Evolutionary conservation across 1,140 invertebrate species (phyloP).

Genomic region (Drosophila watanabei): DNA sequence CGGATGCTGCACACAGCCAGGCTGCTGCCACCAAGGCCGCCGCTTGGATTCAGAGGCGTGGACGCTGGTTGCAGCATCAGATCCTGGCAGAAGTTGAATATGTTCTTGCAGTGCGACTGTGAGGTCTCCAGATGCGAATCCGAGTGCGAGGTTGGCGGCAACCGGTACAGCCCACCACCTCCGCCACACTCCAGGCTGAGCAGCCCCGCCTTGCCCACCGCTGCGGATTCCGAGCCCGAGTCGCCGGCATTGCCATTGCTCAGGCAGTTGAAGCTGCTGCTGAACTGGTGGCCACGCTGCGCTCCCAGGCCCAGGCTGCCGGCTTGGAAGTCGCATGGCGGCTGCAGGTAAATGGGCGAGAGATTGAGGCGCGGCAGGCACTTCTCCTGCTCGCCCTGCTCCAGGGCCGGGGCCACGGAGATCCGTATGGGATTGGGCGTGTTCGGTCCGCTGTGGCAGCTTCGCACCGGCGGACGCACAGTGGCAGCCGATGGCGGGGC

Average conservation of each 20-base stretch:
- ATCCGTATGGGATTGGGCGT: conserved; percentile 62
- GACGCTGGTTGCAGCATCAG: conserved; percentile 62
- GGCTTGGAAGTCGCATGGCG: conserved; percentile 52
- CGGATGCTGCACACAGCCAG: conserved; percentile 61
- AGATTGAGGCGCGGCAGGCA: conserved; percentile 65
- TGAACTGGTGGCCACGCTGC: conserved; percentile 61
- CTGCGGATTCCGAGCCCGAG: not conserved
- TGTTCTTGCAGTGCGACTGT: conserved; percentile 70
- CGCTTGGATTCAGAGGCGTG: conserved; percentile 13
- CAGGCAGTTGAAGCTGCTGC: conserved; percentile 78
- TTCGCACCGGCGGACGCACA: not conserved
- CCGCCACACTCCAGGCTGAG: conserved; percentile 31
- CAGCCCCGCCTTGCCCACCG: conserved; percentile 10
- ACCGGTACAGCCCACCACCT: conserved; percentile 43
- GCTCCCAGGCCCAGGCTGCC: conserved; percentile 20
- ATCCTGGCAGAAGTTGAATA: conserved; percentile 82
- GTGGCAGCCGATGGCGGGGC: conserved; percentile 5
- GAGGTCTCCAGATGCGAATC: conserved; percentile 75
- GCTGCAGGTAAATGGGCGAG: conserved; percentile 78
- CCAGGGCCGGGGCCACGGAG: conserved; percentile 48
- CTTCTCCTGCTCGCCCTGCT: conserved; percentile 43
- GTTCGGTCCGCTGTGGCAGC: conserved; percentile 31
- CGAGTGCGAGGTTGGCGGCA: conserved; percentile 67
- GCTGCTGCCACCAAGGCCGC: conserved; percentile 1
- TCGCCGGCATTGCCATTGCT: conserved; percentile 51